These are phyloP conservation scores for Holothuria leucospilota DNA, from an alignment of 53 echinoderm and acorn worm species.

Conservation along the genomic window DNA sequence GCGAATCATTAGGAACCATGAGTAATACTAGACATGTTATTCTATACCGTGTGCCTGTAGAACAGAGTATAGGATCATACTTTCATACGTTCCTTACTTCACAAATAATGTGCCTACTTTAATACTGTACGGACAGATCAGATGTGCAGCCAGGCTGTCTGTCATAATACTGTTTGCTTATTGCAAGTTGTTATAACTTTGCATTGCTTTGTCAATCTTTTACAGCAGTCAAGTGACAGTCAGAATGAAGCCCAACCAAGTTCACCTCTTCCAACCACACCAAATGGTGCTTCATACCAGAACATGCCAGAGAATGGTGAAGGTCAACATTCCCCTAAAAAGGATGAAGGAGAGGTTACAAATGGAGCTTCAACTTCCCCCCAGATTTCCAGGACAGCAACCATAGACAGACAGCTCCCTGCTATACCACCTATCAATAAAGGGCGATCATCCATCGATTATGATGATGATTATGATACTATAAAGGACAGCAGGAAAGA, in stretches of 20 bases:
- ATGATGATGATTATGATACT: slow-evolving; percentile 77
- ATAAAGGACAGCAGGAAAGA: slow-evolving; percentile 65
- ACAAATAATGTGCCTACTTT: too few relatives aligned
- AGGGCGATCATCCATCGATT: slow-evolving; percentile 67
- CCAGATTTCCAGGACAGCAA: slow-evolving; percentile 66
- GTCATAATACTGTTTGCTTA: too few relatives aligned
- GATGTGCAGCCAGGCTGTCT: too few relatives aligned
- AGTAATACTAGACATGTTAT: too few relatives aligned
- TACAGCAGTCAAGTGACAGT: too few relatives aligned
- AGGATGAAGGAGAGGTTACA: slow-evolving; percentile 9
- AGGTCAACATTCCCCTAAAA: slow-evolving; percentile 35
- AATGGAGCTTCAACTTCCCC: slow-evolving; percentile 33
- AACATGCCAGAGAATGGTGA: slow-evolving; percentile 23
- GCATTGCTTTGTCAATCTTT: too few relatives aligned
- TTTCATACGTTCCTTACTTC: too few relatives aligned
- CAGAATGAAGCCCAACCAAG: not conserved
- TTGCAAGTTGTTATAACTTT: too few relatives aligned
- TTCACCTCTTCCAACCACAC: slow-evolving; percentile 36
- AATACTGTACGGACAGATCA: too few relatives aligned
- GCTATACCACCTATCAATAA: slow-evolving; percentile 70
- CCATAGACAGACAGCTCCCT: slow-evolving; percentile 79
- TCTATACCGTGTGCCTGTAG: too few relatives aligned
- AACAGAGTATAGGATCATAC: too few relatives aligned
- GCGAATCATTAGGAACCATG: too few relatives aligned
- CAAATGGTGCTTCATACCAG: slow-evolving; percentile 29